phyloP scores from a whole-genome alignment of 2,888 invertebrate genomes.

The Drymonia ruficornis region DNA sequence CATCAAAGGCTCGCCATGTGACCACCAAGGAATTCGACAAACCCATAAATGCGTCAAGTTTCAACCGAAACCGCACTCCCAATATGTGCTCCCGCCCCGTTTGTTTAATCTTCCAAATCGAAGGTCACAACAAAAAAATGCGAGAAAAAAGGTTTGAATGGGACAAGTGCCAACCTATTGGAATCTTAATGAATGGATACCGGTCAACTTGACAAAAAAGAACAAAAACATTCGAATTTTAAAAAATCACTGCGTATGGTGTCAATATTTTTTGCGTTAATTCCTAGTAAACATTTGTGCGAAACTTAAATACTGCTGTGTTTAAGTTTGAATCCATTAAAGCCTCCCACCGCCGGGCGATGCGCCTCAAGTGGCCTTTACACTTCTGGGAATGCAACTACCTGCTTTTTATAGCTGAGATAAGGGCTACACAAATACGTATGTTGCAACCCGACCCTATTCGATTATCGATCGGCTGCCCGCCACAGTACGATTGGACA shows the following conservation, averaged over 20 bases:
- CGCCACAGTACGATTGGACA: slow-evolving; percentile 45
- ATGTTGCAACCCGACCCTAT: slow-evolving; percentile 65
- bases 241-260: slow-evolving; percentile 44
- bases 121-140: slow-evolving; percentile 47
- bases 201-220: slow-evolving; percentile 10
- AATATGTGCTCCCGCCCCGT: slow-evolving; percentile 47
- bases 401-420: slow-evolving; percentile 76
- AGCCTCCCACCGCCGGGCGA: slow-evolving; percentile 42
- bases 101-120: slow-evolving; percentile 50
- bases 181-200: slow-evolving; percentile 42
- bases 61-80: slow-evolving; percentile 60
- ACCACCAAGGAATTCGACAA: slow-evolving; percentile 59
- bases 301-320: slow-evolving; percentile 58
- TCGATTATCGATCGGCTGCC: slow-evolving; percentile 58
- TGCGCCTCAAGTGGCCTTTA: slow-evolving; percentile 60
- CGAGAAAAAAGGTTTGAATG: slow-evolving; percentile 49
- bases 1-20: slow-evolving; percentile 35
- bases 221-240: slow-evolving; percentile 15
- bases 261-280: slow-evolving; percentile 31
- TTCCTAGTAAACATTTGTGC: slow-evolving; percentile 52
- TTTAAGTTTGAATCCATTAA: slow-evolving; percentile 60
- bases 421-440: slow-evolving; percentile 67
- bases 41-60: slow-evolving; percentile 52
- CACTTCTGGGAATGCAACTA: slow-evolving; percentile 76
- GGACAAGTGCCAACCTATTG: slow-evolving; percentile 46